phyloP scores from a whole-genome alignment of 2,113 vertebrate species.

The Vulpes lagopus region DNA sequence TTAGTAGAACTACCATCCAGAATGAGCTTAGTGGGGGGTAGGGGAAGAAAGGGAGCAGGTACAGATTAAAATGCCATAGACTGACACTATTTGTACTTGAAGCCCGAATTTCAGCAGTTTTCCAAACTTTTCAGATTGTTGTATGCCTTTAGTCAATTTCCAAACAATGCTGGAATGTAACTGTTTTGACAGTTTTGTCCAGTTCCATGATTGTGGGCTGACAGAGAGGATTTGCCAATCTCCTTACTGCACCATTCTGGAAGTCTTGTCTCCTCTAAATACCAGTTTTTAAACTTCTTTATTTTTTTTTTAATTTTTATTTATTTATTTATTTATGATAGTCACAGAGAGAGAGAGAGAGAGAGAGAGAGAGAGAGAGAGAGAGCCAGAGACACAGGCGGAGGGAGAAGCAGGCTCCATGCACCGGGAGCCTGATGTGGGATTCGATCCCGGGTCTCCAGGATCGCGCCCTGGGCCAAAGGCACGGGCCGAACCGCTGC shows the following conservation, averaged over 20 bases:
- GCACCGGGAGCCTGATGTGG: no score
- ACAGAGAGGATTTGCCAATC: not conserved
- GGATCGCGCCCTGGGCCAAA: no score
- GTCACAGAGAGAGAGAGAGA: no score
- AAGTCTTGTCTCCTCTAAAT: constrained; percentile 12
- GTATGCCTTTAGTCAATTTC: not conserved
- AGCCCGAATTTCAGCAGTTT: not conserved
- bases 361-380: no score
- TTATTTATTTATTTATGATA: no score
- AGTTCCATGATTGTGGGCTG: constrained; percentile 5
- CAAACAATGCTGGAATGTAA: not conserved
- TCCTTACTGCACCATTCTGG: not conserved
- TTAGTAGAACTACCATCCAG: not conserved
- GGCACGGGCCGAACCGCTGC: no score
- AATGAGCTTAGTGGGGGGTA: not conserved
- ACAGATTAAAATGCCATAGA: not conserved
- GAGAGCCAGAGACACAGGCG: no score
- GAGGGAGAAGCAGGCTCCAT: no score
- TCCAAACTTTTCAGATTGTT: not conserved
- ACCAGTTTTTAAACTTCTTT: not conserved
- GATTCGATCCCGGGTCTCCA: no score
- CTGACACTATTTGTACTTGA: not conserved
- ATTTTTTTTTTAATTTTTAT: no score
- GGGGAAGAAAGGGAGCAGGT: not conserved
- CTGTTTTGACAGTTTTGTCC: not conserved